These are phyloP conservation scores for Linnaemya tessellans DNA, from an alignment of 2,888 invertebrate species.

Conservation along the genomic window DNA sequence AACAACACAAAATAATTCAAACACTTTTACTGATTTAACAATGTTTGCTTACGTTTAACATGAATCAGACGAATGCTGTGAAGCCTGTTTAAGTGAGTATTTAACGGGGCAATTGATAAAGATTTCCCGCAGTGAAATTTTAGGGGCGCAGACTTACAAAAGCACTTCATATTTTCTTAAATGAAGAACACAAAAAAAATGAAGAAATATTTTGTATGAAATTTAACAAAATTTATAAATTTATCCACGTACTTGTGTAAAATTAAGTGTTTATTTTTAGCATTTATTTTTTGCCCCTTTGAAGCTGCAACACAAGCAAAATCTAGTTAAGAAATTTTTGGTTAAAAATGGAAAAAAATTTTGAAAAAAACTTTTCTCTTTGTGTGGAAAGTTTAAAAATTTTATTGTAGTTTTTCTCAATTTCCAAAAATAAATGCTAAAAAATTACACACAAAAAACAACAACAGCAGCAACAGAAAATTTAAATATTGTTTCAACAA, in stretches of 20 bases:
- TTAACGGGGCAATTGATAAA: no score
- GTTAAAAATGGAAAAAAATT: not conserved
- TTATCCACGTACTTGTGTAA: not conserved
- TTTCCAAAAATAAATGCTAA: constrained; percentile 42
- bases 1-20: no score
- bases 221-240: not conserved
- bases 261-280: not conserved
- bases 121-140: no score
- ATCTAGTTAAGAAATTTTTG: constrained; percentile 16
- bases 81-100: no score
- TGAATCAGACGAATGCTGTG: no score
- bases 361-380: constrained; percentile 5
- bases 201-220: not conserved
- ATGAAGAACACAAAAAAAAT: no score
- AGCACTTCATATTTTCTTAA: no score
- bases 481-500: constrained; percentile 60
- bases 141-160: no score
- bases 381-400: constrained; percentile 24
- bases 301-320: constrained; percentile 1
- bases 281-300: not conserved
- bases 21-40: no score
- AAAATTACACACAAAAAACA: not conserved
- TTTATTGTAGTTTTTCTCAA: not conserved
- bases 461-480: constrained; percentile 14
- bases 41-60: no score